Conservation (phyloP, 2,113 vertebrate species). For the Gallinago jamesoni region DNA sequence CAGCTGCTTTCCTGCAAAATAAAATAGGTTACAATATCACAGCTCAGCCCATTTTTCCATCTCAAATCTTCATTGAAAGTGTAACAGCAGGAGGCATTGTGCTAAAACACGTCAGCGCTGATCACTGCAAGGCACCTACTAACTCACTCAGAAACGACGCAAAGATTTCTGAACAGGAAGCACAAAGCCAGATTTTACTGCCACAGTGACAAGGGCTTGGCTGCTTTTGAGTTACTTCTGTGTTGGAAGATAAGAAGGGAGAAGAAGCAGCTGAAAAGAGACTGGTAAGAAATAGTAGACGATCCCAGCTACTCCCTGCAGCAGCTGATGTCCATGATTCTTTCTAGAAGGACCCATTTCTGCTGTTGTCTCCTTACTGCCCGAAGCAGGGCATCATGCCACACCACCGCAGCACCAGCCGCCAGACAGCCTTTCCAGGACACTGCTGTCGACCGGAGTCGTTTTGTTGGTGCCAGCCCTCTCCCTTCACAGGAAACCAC, state of each 20-base stretch:
- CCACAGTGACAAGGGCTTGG: neutral
- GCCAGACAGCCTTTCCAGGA: neutral
- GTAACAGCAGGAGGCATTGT: neutral
- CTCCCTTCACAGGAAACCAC: neutral
- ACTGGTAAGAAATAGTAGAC: neutral
- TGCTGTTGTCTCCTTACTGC: neutral
- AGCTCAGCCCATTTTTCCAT: neutral
- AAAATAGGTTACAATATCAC: neutral
- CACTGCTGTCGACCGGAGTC: neutral
- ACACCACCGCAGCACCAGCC: neutral
- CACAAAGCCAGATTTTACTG: neutral
- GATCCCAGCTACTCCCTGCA: neutral
- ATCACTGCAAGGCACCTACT: neutral
- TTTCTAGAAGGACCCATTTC: neutral
- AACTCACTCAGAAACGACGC: neutral
- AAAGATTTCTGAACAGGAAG: neutral
- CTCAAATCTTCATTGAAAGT: neutral
- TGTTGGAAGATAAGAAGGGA: neutral
- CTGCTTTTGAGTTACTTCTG: neutral
- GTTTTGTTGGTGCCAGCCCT: neutral
- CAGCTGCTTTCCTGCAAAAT: neutral
- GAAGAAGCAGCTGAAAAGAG: neutral
- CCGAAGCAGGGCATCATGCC: neutral
- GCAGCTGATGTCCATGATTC: neutral
- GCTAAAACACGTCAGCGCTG: neutral